Conservation (phyloP, 2,113 vertebrate genomes). For the Cyanoramphus novaezelandiae region DNA sequence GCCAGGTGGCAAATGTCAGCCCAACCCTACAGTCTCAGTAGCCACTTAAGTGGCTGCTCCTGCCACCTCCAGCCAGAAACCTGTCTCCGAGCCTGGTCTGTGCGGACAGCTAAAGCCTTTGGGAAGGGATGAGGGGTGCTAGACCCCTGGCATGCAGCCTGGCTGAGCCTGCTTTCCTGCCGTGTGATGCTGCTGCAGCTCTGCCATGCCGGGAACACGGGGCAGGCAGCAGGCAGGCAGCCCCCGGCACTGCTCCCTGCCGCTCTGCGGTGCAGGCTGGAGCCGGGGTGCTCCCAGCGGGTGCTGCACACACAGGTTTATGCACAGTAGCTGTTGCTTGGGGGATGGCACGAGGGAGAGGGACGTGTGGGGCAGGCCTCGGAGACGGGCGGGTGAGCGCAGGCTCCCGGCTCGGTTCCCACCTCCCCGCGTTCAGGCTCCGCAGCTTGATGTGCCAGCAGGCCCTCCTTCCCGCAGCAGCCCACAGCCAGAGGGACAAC, state of each 20-base stretch:
- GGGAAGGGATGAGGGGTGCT: neutral
- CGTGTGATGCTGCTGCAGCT: fast-evolving
- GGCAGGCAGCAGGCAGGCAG: neutral
- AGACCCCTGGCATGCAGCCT: fast-evolving
- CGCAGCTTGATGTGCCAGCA: neutral
- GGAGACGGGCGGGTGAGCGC: fast-evolving
- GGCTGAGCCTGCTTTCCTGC: fast-evolving
- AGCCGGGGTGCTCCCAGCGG: neutral
- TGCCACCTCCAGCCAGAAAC: fast-evolving
- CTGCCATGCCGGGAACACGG: neutral
- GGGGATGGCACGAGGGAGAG: neutral
- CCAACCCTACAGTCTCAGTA: fast-evolving
- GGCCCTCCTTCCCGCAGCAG: neutral
- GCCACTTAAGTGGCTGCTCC: fast-evolving
- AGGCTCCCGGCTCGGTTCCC: fast-evolving
- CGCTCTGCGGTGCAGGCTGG: neutral
- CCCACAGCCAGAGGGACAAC: neutral
- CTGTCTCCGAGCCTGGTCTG: neutral
- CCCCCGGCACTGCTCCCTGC: neutral
- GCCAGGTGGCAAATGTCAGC: fast-evolving
- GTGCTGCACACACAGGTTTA: neutral
- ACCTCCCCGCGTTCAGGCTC: neutral
- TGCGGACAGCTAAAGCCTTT: neutral
- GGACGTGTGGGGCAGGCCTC: neutral
- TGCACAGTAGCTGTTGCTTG: fast-evolving